Evolutionary conservation across 1,140 invertebrate species (phyloP), one percentile per base, ranked within the genome.

Genomic region (Pseudomyrmex dendroicus): DNA sequence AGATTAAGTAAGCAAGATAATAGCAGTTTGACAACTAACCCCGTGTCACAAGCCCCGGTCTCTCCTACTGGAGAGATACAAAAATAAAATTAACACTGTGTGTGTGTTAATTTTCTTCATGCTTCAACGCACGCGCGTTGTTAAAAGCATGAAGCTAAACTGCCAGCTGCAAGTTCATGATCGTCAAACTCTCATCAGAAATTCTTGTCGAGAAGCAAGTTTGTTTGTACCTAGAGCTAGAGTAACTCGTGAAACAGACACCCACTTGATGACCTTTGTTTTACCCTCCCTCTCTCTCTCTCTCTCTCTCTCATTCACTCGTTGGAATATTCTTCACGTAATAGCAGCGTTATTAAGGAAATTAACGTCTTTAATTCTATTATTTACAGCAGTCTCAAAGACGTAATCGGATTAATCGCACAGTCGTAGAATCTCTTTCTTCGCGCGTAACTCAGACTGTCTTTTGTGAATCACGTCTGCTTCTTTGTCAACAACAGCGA

Each of bases 351-450:
- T 72, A 82, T 68, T 61, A 57, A 70, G 13, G 50, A 73, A 78
- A 72, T 83, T 83, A 9, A 61, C 15, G n/a, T 10, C 20, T 56
- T 15, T 66, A 54, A 73, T 86, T 62, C 56, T 54, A 84, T 86
- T 85, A 73, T 5, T 20, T 20, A 25, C 1, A 35, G 3, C 57
- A 56, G 46, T 12, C 73, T 52, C 44, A 20, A 77, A 76, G 50
- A 66, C 7, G 5, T 62, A 86, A 84, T 84, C 56, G 22, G 25
- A 56, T 86, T 84, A 84, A 84, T 83, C 35, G 48, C 50, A 50
- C 50, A 61, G n/a, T 70, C 54, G 22, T 78, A 20, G 35, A 82
- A 44, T 80, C 46, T 3, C 9, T 54, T 54, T 76, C 12, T 54
- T 76, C 10, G 7, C 20, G 50, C n/a, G 7, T 3, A 54, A 64